Conservation (phyloP, 2,888 invertebrate species). For the Epinotia brunnichana region DNA sequence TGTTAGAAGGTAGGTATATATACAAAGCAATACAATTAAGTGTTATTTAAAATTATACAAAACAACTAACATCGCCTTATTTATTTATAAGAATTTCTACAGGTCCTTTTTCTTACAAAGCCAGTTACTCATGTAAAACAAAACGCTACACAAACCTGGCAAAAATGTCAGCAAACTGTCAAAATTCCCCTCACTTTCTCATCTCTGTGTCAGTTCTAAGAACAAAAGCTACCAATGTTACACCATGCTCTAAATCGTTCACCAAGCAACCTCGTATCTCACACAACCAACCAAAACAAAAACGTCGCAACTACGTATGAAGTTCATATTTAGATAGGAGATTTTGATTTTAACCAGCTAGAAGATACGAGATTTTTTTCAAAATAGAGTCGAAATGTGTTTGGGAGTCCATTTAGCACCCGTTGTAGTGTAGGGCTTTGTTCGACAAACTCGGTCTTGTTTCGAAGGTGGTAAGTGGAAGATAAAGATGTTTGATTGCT, state of each 20-base stretch:
- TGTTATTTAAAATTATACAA: not conserved
- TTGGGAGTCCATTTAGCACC: constrained; percentile 58
- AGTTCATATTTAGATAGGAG: not conserved
- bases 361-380: constrained; percentile 43
- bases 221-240: constrained; percentile 71
- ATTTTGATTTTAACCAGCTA: not conserved
- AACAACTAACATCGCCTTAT: not conserved
- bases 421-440: constrained; percentile 62
- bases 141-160: not conserved
- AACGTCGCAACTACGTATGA: not conserved
- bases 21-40: too few species aligned
- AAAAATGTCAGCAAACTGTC: constrained; percentile 22
- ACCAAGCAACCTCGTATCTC: not conserved
- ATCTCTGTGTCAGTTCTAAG: constrained; percentile 52
- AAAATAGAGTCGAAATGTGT: constrained; percentile 45
- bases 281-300: not conserved
- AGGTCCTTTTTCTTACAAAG: not conserved
- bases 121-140: constrained; percentile 6
- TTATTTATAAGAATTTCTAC: not conserved
- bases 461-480: constrained; percentile 66
- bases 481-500: constrained; percentile 71
- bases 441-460: constrained; percentile 60
- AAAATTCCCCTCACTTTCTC: constrained; percentile 15
- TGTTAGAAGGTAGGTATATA: too few species aligned
- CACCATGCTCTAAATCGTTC: constrained; percentile 49